Base-by-base conservation (phyloP, 2,888 invertebrate genomes). In the Meteorus cinctellus region DNA sequence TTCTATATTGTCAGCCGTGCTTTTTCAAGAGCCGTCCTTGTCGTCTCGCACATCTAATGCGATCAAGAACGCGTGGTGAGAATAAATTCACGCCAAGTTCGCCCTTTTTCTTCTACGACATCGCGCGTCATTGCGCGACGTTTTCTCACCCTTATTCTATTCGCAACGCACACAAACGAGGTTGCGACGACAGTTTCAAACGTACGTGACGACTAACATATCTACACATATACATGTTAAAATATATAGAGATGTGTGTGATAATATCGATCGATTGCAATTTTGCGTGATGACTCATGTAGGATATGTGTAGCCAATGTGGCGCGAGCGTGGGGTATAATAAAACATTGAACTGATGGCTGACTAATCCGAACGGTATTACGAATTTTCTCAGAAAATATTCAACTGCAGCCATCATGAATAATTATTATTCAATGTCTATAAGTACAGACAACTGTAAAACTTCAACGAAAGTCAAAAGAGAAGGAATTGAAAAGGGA, bases 181-280 rank as follows among this genome's bases (percentile, higher is more conserved):
- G 59, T 70, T 70, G 51, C 36, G 51, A 51, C 68, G 41, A 70
- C 59, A 59, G 69, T 36, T 59, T 41, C 55, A 59, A 60, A 36
- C 27, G 41, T 51, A 70, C 74, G 68, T 63, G 60, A 75, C 63
- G 62, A 63, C 74, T 62, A 66, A 72, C 69, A 55, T 55, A 19
- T 55, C n/a, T 48, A 48, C 48, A 48, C 48, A 48, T 41, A 14
- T 55, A 19, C 55, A 19, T 19, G 6, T 19, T n/a, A 6, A 19
- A n/a, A 19, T 19, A 55, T 19, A 55, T n/a, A 62, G 60, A 69
- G 45, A 68, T 75, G 24, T 45, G 29, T 27, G 72, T 77, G 82
- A 78, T 70, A 73, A 48, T 55, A 55, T 68, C 84, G 84, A 87
- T 87, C 87, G 87, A 88, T 87, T 85, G 87, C 83, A 85, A 86